A percentile compares a stretch with the other conserved stretches of the same genome.
Evolutionary conservation across 1,140 invertebrate genomes (phyloP).

Genomic region (Drosophila saltans): DNA sequence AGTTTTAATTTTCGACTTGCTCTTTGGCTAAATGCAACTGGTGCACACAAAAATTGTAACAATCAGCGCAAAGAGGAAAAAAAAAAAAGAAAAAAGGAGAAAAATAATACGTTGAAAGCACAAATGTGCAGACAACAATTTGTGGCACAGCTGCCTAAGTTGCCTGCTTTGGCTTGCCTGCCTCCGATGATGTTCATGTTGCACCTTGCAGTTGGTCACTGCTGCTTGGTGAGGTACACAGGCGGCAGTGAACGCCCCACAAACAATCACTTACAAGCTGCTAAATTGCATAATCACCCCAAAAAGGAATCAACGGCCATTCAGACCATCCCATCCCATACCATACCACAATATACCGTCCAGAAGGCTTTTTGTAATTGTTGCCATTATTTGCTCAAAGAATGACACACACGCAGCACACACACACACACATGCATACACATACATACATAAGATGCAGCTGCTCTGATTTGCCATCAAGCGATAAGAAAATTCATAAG

Average conservation of each 20-base stretch:
- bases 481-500: slow-evolving; percentile 21
- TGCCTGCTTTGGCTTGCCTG: slow-evolving; percentile 20
- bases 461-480: slow-evolving; percentile 20
- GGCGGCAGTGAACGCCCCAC: slow-evolving; percentile 62
- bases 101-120: slow-evolving; percentile 46
- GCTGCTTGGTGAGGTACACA: slow-evolving; percentile 10
- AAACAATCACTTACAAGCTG: slow-evolving; percentile 82
- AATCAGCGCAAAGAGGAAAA: slow-evolving; percentile 60
- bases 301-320: slow-evolving; percentile 67
- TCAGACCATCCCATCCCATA: slow-evolving; percentile 21
- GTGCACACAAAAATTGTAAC: slow-evolving; percentile 75
- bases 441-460: slow-evolving; percentile 15
- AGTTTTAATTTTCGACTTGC: slow-evolving; percentile 53
- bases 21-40: slow-evolving; percentile 41
- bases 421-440: slow-evolving; percentile 41
- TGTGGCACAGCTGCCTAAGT: slow-evolving; percentile 62
- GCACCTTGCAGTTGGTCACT: slow-evolving; percentile 64
- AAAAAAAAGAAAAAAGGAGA: slow-evolving; percentile 21
- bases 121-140: slow-evolving; percentile 75
- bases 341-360: not conserved
- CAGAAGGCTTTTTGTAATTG: slow-evolving; percentile 57
- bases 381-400: slow-evolving; percentile 80
- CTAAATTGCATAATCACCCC: slow-evolving; percentile 80
- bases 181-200: slow-evolving; percentile 49
- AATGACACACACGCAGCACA: slow-evolving; percentile 51